These are phyloP conservation scores for Macrostomum cliftonense DNA, from an alignment of 2,888 invertebrate genomes.

Conservation along the genomic window DNA sequence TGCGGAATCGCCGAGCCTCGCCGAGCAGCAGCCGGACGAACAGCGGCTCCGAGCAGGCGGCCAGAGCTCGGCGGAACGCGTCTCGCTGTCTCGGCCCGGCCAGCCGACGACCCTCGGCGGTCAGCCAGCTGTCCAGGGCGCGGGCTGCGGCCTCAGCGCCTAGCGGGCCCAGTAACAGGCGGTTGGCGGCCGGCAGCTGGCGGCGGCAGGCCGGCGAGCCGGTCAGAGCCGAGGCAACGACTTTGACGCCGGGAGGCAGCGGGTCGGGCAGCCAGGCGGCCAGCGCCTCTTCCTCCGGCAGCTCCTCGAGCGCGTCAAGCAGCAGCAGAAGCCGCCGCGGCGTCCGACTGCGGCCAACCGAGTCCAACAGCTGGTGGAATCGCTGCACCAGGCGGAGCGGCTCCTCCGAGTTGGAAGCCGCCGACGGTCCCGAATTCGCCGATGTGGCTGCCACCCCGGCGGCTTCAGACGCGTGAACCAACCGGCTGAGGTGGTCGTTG, in stretches of 20 bases:
- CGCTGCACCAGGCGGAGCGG: no score
- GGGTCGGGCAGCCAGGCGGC: constrained; percentile 88
- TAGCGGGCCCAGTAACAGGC: constrained; percentile 39
- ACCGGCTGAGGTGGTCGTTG: no score
- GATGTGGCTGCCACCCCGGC: no score
- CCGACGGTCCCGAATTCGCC: no score
- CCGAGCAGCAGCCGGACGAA: constrained; percentile 40
- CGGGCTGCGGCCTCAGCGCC: constrained; percentile 82
- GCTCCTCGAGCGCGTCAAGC: constrained; percentile 84
- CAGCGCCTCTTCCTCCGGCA: constrained; percentile 77
- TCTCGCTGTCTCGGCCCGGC: constrained; percentile 74
- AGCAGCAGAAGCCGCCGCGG: constrained; percentile 62
- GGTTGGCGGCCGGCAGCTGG: constrained; percentile 18
- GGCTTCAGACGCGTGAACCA: no score
- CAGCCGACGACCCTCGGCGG: constrained; percentile 56
- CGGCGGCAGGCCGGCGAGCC: constrained; percentile 17
- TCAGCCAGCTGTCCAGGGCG: constrained; percentile 73
- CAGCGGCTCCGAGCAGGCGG: constrained; percentile 77
- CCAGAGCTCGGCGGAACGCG: constrained; percentile 73
- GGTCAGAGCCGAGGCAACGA: constrained; percentile 52
- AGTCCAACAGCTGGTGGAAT: no score
- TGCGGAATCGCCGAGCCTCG: no score
- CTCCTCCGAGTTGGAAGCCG: no score
- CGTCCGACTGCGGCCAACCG: no score
- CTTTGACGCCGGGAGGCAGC: constrained; percentile 69